These are phyloP conservation scores for Aporrectodea caliginosa DNA, from an alignment of 1,140 invertebrate genomes.

Conservation along the genomic window DNA sequence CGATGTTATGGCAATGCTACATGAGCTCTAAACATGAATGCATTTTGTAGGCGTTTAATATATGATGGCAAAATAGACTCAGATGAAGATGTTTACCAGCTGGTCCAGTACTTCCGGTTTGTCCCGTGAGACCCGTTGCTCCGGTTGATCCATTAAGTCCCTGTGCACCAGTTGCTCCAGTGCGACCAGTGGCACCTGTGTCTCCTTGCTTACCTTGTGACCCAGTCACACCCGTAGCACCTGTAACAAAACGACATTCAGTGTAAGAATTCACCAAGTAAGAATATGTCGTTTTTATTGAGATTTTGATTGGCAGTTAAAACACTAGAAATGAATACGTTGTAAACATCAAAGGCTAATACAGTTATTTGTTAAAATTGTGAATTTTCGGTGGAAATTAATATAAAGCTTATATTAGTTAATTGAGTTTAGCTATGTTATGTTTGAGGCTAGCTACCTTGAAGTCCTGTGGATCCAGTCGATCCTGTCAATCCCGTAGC, in stretches of 20 bases:
- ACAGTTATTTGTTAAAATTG: neutral
- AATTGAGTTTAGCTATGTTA: neutral
- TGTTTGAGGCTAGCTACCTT: neutral
- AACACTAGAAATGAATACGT: too few species aligned
- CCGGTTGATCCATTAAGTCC: slow-evolving; percentile 16
- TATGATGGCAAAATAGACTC: neutral
- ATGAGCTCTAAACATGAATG: neutral
- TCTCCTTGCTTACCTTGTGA: neutral
- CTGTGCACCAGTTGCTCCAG: slow-evolving; percentile 3
- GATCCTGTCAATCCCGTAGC: neutral
- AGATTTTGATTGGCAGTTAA: too few species aligned
- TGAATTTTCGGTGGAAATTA: neutral
- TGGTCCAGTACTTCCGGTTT: neutral
- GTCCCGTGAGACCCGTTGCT: neutral
- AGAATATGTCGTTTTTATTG: too few species aligned
- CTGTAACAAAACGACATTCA: too few species aligned
- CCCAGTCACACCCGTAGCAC: neutral
- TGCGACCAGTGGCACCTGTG: neutral
- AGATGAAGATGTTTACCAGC: neutral
- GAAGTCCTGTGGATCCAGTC: neutral
- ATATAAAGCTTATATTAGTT: neutral
- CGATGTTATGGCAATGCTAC: neutral
- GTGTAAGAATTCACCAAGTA: too few species aligned
- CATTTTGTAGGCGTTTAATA: neutral
- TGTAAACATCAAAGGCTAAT: too few species aligned